Evolutionary conservation across 2,797 vertebrate species (phyloP), one percentile per base, ranked within the genome.

Genomic region (Busarellus nigricollis): DNA sequence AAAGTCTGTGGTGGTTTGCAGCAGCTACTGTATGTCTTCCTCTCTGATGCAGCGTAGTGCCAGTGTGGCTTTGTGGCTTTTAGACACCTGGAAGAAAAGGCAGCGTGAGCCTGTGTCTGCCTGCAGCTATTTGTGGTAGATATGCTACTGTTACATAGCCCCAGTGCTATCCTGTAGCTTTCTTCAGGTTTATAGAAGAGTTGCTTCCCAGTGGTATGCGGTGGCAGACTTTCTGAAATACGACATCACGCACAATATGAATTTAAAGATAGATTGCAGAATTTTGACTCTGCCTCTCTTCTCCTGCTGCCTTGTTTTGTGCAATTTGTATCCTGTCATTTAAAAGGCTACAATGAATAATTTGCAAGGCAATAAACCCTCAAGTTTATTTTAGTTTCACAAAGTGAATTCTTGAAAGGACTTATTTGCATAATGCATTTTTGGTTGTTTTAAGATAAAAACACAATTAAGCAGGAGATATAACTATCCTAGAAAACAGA

Each of bases 401-500:
- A 81, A 87, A 96, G 74, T 76, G 73, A 81, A 83, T 89, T 92
- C 63, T 96, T 97, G 83, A 95, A 95, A 95, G 77, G 18, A 58
- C 47, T 80, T 72, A 90, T 96, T 96, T 97, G 73, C 89, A 93
- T 96, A 91, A 72, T 67, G 80, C 45, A 20, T 85, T 94, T 96
- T 95, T 96, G 93, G 94, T 94, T 93, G 87, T 92, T 96, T 96
- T 93, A 94, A 95, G 95, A 96, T 96, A 96, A 97, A 97, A 67
- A 4, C 74, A 76, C 82, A 93, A 89, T 78, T 91, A 92, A 93
- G 72, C n/a, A 49, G 63, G 66, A 73, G 90, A 83, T 82, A 35
- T 5, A 86, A 79, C 83, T 88, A 88, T 92, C 70, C 61, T 52
- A 89, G 91, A 26, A 67, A 89, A 61, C 73, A 78, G 84, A 95